Evolutionary conservation across 2,797 vertebrate species (phyloP), one percentile per base, ranked within the genome.

Genomic region (Lophura swinhoii): DNA sequence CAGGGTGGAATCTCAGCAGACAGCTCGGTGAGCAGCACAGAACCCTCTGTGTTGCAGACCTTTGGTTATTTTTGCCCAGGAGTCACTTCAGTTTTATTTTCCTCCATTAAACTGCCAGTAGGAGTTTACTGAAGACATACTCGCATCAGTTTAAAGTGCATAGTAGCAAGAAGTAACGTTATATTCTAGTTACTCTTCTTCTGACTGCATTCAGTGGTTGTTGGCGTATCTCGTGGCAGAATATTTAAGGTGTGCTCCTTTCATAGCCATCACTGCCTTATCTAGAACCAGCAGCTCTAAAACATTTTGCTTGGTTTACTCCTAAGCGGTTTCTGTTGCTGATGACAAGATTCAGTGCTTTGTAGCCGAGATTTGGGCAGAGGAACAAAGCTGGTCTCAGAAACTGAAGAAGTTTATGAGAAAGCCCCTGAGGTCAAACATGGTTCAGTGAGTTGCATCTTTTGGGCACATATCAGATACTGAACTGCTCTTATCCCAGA

Each of bases 1-100:
- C 83, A 5, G 28, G 91, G 87, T 73, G 64, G 73, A 73, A 95
- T 95, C 93, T 91, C 82, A 75, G 51, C 92, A 95, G 92, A 84
- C 94, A 88, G 92, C 88, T 83, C 14, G 10, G 82, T 78, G 72
- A 89, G 89, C 85, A 68, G 76, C 94, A 73, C 84, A 64, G 63
- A 83, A 15, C 79, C 56, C 67, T 63, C 88, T 13, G 8, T 84
- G 56, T 67, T 84, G 67, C 85, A 91, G 89, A 84, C 82, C 84
- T 92, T 87, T 89, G 72, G 87, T 78, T 89, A 20, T 28, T 77
- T 87, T 88, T 88, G 84, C 84, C 63, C 84, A 64, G 84, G 82
- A 92, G 56, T 81, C 82, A 44, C 13, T 78, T 89, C 49, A 44
- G 63, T 60, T 95, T 89, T 66, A 63, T 72, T 87, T 95, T 60